phyloP scores from a whole-genome alignment of 2,113 vertebrate genomes.

The Gallinago media region DNA sequence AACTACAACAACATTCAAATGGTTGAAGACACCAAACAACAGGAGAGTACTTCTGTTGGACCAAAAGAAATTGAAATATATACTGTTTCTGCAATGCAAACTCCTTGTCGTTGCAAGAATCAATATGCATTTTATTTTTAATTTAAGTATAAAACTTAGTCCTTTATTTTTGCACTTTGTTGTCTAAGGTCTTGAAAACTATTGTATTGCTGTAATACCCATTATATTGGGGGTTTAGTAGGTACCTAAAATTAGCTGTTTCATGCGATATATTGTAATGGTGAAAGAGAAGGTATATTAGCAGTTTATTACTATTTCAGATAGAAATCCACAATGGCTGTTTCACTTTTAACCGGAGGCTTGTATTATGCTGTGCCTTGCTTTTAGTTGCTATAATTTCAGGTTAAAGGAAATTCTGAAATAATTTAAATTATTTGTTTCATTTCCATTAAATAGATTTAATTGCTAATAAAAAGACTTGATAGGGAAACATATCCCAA shows the following conservation, averaged over 20 bases:
- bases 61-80: slow-evolving; percentile 94
- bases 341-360: slow-evolving; percentile 38
- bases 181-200: slow-evolving; percentile 60
- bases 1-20: slow-evolving; percentile 83
- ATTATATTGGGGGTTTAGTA: slow-evolving; percentile 39
- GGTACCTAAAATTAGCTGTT: slow-evolving; percentile 4
- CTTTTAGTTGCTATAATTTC: slow-evolving; percentile 41
- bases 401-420: neutral
- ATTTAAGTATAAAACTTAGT: slow-evolving; percentile 18
- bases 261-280: slow-evolving; percentile 1
- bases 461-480: neutral
- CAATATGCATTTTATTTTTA: slow-evolving; percentile 94
- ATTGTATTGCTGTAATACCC: slow-evolving; percentile 51
- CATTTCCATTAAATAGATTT: neutral
- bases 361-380: slow-evolving; percentile 74
- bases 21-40: slow-evolving; percentile 84
- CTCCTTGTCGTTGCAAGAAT: slow-evolving; percentile 95
- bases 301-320: slow-evolving; percentile 14
- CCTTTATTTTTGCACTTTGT: slow-evolving; percentile 58
- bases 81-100: slow-evolving; percentile 96
- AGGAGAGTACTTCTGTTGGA: slow-evolving; percentile 82
- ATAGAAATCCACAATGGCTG: neutral
- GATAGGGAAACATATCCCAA: neutral
- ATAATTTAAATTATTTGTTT: neutral
- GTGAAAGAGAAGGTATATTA: neutral